Evolutionary conservation across 2,888 invertebrate genomes (phyloP).

Genomic region (Rhogogaster chlorosoma): DNA sequence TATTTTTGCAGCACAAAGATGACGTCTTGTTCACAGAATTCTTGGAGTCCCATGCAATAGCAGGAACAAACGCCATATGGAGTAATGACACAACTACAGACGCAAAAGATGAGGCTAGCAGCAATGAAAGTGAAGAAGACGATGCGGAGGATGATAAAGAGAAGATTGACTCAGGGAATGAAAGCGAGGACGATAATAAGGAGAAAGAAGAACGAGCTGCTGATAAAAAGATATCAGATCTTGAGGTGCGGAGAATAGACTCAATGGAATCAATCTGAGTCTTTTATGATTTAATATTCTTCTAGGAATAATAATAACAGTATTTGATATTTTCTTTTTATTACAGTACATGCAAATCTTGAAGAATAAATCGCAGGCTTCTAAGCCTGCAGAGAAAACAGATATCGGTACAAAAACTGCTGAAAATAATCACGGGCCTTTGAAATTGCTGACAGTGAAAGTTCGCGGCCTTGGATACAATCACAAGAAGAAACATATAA

Average conservation of each 20-base stretch:
- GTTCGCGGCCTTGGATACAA: constrained; percentile 88
- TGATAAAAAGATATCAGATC: constrained; percentile 87
- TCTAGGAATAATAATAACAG: constrained; percentile 56
- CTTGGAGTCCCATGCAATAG: constrained; percentile 88
- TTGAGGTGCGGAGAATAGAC: constrained; percentile 80
- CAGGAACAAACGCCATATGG: constrained; percentile 78
- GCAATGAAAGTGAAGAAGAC: constrained; percentile 70
- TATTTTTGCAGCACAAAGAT: constrained; percentile 84
- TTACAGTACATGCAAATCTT: constrained; percentile 87
- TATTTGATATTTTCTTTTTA: constrained; percentile 59
- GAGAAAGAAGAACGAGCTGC: constrained; percentile 81
- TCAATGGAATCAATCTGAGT: constrained; percentile 54
- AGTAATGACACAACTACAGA: constrained; percentile 79
- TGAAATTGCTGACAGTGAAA: constrained; percentile 83
- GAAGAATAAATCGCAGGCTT: constrained; percentile 78
- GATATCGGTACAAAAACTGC: constrained; percentile 70
- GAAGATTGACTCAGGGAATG: constrained; percentile 62
- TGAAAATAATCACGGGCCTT: constrained; percentile 68
- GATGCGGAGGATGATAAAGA: constrained; percentile 69
- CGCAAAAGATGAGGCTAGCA: constrained; percentile 64
- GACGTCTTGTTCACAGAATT: constrained; percentile 95
- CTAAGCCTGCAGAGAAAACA: constrained; percentile 68
- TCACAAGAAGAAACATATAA: constrained; percentile 90
- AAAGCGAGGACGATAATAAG: constrained; percentile 62
- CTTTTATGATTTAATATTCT: not conserved